Evolutionary conservation across 2,888 invertebrate species (phyloP).

Genomic region (Spisula solida): DNA sequence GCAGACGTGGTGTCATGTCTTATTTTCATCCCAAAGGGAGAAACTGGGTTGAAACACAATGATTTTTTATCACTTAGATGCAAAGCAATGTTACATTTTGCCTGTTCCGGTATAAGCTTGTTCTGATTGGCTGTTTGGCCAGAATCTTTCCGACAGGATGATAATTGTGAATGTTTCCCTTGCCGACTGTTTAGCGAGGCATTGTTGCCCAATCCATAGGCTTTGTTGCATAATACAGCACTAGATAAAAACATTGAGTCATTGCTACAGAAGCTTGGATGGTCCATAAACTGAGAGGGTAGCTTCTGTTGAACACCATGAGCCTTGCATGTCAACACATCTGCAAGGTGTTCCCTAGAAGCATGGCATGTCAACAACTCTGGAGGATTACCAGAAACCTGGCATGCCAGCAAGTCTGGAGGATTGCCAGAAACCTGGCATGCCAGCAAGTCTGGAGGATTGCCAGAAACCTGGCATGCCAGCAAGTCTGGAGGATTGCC

Average conservation of each 20-base stretch:
- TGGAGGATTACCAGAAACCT: not conserved
- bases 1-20: not conserved
- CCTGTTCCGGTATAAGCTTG: not conserved
- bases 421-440: not conserved
- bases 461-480: not conserved
- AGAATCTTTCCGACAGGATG: not conserved
- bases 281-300: not conserved
- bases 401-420: not conserved
- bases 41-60: not conserved
- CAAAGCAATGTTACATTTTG: not conserved
- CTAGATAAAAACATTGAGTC: not conserved
- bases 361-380: no score
- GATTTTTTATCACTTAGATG: not conserved
- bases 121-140: not conserved
- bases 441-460: no score
- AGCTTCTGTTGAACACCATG: not conserved
- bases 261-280: constrained; percentile 29
- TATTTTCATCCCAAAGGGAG: not conserved
- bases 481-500: no score
- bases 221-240: not conserved
- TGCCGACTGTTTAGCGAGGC: not conserved
- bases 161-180: not conserved
- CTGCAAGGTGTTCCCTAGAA: no score
- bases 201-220: not conserved
- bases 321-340: not conserved